Percentiles rank a stretch among this genome's conserved stretches.
Conservation (phyloP, 2,113 vertebrate species). For the Hiodon alosoides region DNA sequence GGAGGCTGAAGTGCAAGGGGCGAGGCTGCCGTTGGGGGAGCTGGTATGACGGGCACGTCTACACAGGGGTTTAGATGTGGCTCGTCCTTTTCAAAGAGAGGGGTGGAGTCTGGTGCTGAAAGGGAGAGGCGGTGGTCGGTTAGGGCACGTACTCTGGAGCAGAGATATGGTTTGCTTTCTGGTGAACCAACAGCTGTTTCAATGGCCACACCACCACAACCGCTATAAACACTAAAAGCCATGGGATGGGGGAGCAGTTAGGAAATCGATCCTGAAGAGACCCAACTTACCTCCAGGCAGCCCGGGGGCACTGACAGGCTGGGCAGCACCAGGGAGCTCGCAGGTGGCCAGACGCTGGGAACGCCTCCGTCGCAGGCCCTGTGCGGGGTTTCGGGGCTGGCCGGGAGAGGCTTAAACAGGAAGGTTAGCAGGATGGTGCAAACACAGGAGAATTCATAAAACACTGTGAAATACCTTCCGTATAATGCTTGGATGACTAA, state of each 20-base stretch:
- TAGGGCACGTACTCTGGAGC: not conserved
- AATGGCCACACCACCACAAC: no score
- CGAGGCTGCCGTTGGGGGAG: slow-evolving; percentile 39
- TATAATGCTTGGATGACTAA: no score
- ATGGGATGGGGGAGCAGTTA: no score
- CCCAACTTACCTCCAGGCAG: no score
- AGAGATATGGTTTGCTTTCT: not conserved
- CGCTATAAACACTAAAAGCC: no score
- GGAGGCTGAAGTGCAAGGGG: slow-evolving; percentile 22
- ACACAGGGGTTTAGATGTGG: not conserved
- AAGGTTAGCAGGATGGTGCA: not conserved
- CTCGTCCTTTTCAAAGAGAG: slow-evolving; percentile 43
- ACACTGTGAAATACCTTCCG: no score
- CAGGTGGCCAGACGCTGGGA: slow-evolving; percentile 71
- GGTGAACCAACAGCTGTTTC: not conserved
- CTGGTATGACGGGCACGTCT: slow-evolving; percentile 55
- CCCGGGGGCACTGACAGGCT: not conserved
- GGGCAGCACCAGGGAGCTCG: not conserved
- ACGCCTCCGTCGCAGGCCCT: slow-evolving; percentile 73
- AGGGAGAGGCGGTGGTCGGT: not conserved
- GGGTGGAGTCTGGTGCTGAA: not conserved
- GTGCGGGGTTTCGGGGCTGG: slow-evolving; percentile 68
- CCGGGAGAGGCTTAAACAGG: slow-evolving; percentile 46
- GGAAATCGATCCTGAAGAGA: no score
- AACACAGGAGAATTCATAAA: not conserved